These are phyloP conservation scores for Erebia ligea DNA, from an alignment of 2,888 invertebrate genomes.

Conservation along the genomic window DNA sequence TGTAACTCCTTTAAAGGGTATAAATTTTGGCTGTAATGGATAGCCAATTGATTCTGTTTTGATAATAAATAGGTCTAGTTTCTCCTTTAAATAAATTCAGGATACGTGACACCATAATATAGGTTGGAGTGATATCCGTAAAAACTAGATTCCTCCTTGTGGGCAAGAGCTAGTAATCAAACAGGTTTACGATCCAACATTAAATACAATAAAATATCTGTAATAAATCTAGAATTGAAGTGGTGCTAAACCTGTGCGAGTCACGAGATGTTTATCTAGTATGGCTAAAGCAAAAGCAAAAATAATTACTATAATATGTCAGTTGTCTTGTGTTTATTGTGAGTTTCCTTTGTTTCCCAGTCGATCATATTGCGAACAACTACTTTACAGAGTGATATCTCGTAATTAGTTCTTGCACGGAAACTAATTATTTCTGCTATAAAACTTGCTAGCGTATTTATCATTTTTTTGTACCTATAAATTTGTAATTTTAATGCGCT, in stretches of 20 bases:
- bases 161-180: constrained; percentile 6
- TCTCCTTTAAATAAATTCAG: background rate
- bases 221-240: constrained; percentile 23
- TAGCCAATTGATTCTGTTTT: no score
- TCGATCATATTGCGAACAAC: constrained; percentile 27
- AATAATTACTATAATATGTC: background rate
- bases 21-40: no score
- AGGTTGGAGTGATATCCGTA: constrained; percentile 13
- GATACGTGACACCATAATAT: background rate
- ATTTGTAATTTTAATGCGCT: background rate
- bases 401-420: constrained; percentile 29
- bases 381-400: constrained; percentile 24
- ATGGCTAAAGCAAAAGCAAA: constrained; percentile 11
- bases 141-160: constrained; percentile 25
- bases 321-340: constrained; percentile 9
- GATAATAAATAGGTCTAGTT: background rate
- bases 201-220: constrained; percentile 26
- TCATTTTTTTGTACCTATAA: background rate
- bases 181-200: constrained; percentile 23
- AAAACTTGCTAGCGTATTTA: constrained; percentile 3
- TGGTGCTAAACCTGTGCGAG: background rate
- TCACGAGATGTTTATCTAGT: constrained; percentile 4
- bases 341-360: constrained; percentile 23
- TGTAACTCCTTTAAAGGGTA: no score
- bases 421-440: constrained; percentile 22